phyloP scores from a whole-genome alignment of 2,797 vertebrate genomes.

The Lycodopsis pacificus region DNA sequence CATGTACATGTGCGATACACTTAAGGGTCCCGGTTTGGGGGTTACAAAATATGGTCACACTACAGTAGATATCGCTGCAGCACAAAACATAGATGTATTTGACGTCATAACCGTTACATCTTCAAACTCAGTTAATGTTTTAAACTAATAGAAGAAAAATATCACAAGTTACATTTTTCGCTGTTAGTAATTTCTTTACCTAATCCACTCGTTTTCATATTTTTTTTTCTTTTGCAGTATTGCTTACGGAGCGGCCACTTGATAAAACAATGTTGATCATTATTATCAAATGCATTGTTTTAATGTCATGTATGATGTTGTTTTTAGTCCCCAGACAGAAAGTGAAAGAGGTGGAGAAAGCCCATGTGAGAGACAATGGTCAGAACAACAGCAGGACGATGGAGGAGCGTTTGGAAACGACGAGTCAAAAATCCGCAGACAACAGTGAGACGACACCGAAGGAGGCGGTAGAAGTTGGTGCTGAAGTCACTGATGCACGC shows the following conservation, averaged over 20 bases:
- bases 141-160: no score
- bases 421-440: background rate
- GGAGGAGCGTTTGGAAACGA: background rate
- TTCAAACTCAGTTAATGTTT: no score
- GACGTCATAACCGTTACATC: no score
- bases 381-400: background rate
- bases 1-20: no score
- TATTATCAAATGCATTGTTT: background rate
- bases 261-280: background rate
- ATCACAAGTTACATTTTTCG: no score
- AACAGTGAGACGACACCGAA: background rate
- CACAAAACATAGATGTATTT: no score
- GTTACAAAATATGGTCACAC: no score
- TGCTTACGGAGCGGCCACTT: background rate
- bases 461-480: background rate
- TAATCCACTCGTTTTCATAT: no score
- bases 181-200: no score
- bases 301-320: background rate
- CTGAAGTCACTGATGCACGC: background rate
- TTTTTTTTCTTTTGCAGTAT: no score
- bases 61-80: no score
- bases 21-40: no score
- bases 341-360: background rate
- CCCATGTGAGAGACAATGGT: background rate
- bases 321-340: conserved; percentile 51